These are phyloP conservation scores for Schmidtea mediterranea DNA, from an alignment of 1,140 invertebrate genomes.

Conservation along the genomic window DNA sequence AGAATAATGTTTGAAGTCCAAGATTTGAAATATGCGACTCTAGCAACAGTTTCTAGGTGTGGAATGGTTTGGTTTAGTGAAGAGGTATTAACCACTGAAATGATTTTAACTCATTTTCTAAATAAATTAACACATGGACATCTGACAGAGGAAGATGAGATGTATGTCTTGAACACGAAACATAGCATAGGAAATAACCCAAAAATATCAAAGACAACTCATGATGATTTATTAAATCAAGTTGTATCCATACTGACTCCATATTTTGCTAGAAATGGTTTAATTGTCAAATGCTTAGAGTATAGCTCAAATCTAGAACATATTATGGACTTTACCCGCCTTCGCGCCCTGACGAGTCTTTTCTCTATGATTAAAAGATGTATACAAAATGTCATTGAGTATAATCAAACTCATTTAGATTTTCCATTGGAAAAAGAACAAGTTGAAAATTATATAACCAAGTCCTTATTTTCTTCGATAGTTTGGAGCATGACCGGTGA, in stretches of 20 bases:
- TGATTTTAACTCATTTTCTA: slow-evolving; percentile 94
- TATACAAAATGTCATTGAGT: slow-evolving; percentile 53
- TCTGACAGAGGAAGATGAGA: slow-evolving; percentile 55
- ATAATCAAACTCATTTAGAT: slow-evolving; percentile 70
- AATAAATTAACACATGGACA: slow-evolving; percentile 54
- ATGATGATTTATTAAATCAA: slow-evolving; percentile 53
- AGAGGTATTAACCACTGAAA: slow-evolving; percentile 70
- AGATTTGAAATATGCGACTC: slow-evolving; percentile 85
- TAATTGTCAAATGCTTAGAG: slow-evolving; percentile 66
- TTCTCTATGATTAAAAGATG: slow-evolving; percentile 93
- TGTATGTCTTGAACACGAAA: slow-evolving; percentile 2
- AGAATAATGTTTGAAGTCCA: slow-evolving; percentile 97
- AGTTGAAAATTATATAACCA: slow-evolving; percentile 65
- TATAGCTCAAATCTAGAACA: slow-evolving; percentile 61
- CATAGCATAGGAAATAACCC: too few relatives aligned
- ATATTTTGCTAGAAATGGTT: slow-evolving; percentile 60
- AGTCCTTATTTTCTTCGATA: slow-evolving; percentile 62
- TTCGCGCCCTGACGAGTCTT: slow-evolving; percentile 67
- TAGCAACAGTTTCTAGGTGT: slow-evolving; percentile 93
- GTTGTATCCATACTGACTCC: slow-evolving; percentile 56
- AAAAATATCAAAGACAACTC: too few relatives aligned
- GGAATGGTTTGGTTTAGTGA: slow-evolving; percentile 37
- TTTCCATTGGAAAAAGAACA: slow-evolving; percentile 64
- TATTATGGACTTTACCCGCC: slow-evolving; percentile 90
- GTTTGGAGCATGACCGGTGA: slow-evolving; percentile 95